Conservation (phyloP, 2,113 vertebrate species). For the Cercopithecus mona region DNA sequence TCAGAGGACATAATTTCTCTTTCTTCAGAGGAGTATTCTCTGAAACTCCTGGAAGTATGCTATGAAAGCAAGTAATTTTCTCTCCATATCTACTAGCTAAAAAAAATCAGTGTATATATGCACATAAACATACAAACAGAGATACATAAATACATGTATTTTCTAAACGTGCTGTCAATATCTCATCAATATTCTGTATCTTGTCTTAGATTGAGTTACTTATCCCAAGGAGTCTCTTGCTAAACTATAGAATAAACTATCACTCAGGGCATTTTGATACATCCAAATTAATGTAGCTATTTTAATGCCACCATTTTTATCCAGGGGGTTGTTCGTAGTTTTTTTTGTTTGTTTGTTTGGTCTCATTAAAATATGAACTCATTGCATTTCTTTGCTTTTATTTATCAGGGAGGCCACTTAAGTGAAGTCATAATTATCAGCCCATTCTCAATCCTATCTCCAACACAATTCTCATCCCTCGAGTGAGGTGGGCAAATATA, state of each 20-base stretch:
- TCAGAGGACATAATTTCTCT: not conserved
- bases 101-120: not conserved
- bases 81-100: not conserved
- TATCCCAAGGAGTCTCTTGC: not conserved
- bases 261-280: not conserved
- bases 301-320: not conserved
- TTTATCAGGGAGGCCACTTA: not conserved
- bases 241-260: not conserved
- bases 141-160: not conserved
- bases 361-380: not conserved
- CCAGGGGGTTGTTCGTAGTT: not conserved
- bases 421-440: not conserved
- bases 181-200: not conserved
- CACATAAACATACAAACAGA: not conserved
- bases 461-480: not conserved
- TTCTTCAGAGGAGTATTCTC: not conserved
- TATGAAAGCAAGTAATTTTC: not conserved
- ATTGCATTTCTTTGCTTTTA: not conserved
- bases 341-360: not conserved
- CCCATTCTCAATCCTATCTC: not conserved
- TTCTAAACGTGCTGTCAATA: not conserved
- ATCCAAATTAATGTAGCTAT: not conserved
- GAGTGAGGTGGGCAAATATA: not conserved
- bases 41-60: not conserved
- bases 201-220: not conserved